Conservation (phyloP, 2,888 invertebrate species). For the Tyria jacobaeae region DNA sequence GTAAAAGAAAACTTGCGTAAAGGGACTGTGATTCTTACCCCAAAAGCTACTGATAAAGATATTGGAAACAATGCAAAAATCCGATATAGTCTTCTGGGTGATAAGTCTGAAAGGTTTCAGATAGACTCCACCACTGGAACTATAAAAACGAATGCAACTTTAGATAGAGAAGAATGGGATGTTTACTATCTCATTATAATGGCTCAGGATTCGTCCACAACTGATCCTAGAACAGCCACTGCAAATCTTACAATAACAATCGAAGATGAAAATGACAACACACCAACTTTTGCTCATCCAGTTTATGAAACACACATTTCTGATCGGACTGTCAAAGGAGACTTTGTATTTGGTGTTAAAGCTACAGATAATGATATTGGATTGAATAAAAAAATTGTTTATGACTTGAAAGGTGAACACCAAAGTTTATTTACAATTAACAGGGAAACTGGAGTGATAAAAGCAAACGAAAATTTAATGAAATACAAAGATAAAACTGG, state of each 20-base stretch:
- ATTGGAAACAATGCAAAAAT: slow-evolving; percentile 94
- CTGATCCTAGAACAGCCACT: slow-evolving; percentile 93
- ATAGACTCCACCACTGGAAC: slow-evolving; percentile 93
- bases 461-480: slow-evolving; percentile 90
- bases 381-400: slow-evolving; percentile 92
- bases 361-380: slow-evolving; percentile 95
- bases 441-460: slow-evolving; percentile 94
- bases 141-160: slow-evolving; percentile 89
- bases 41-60: slow-evolving; percentile 93
- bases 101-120: slow-evolving; percentile 92
- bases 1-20: slow-evolving; percentile 94
- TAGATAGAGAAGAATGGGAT: slow-evolving; percentile 93
- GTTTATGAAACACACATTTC: slow-evolving; percentile 93
- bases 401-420: slow-evolving; percentile 92
- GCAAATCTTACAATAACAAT: slow-evolving; percentile 93
- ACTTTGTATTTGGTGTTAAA: slow-evolving; percentile 96
- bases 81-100: slow-evolving; percentile 93
- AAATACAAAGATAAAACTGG: slow-evolving; percentile 82
- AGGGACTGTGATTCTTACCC: slow-evolving; percentile 92
- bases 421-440: slow-evolving; percentile 93
- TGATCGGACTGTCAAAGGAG: slow-evolving; percentile 91
- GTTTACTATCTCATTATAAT: slow-evolving; percentile 93
- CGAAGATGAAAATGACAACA: slow-evolving; percentile 94
- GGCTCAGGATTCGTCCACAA: slow-evolving; percentile 95
- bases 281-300: slow-evolving; percentile 91